Evolutionary conservation across 2,113 vertebrate species (phyloP).

Genomic region (Burhinus bistriatus): DNA sequence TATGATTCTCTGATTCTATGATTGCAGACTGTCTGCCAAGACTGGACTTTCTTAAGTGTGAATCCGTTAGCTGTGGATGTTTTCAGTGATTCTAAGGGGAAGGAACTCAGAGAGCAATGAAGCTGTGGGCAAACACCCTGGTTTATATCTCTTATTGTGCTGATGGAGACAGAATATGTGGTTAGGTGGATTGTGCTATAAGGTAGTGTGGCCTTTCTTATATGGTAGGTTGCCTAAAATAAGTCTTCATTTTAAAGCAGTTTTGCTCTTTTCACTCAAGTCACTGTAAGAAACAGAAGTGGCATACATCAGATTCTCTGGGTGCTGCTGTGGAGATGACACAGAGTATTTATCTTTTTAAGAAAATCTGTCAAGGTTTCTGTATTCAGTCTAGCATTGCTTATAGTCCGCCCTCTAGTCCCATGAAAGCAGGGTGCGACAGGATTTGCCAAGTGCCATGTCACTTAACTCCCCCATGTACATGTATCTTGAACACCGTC

Average conservation of each 20-base stretch:
- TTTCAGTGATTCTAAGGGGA: neutral
- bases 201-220: neutral
- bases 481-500: neutral
- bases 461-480: accelerated
- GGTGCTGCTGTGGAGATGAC: neutral
- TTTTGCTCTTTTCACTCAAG: neutral
- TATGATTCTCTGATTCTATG: too few species aligned
- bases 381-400: neutral
- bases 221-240: neutral
- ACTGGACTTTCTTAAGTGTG: neutral
- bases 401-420: neutral
- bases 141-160: neutral
- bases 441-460: neutral
- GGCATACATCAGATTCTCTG: neutral
- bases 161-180: neutral
- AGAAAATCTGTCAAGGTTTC: neutral
- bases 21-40: neutral
- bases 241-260: neutral
- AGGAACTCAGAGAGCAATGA: neutral
- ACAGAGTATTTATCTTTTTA: neutral
- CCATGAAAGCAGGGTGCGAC: neutral
- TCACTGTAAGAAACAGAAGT: neutral
- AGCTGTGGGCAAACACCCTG: neutral
- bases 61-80: neutral
- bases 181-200: neutral